Evolutionary conservation across 1,140 invertebrate species (phyloP), one percentile per base, ranked within the genome.

Genomic region (Caenorhabditis tropicalis): DNA sequence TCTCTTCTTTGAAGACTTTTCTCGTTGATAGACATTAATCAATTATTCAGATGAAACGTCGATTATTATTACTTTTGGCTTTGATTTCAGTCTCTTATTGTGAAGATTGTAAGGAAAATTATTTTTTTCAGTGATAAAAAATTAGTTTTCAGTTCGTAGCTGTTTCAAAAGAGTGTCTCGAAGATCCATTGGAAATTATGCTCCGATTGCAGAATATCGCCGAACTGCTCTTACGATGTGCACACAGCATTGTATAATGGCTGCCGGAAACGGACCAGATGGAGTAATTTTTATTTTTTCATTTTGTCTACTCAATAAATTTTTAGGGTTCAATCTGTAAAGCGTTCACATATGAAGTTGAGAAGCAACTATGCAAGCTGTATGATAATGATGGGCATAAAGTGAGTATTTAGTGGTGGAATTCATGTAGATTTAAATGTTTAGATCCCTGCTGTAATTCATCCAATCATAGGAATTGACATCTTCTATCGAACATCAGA

Each of bases 401-500:
- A 24, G 83, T 79, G 48, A 6, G 3, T 36, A 10, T 15, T 27
- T 27, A 0, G 29, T 46, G 0, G 16, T 36, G 5, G n/a, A 65
- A 24, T 0, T 5, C 7, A 1, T 0, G 0, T 24, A 1, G 9
- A 4, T 12, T 1, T n/a, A 7, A 1, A 16, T 39, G 19, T 82
- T 83, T 21, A 83, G 82, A 58, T 84, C 15, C 83, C 83, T 6
- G 83, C 83, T 31, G 49, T 84, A 5, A 58, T 84, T 21, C 83
- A 84, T 80, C 83, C 83, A 56, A 49, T 65, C 21, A 51, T 84
- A 12, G 70, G 39, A 27, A 80, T 80, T 10, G 83, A 84, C 74
- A 49, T 84, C 10, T 84, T 53, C 49, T 56, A 65, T 7, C 36
- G 83, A 80, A 79, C 33, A 43, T 31, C 36, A 7, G 79, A 58